Evolutionary conservation across 2,888 invertebrate genomes (phyloP).

Genomic region (Callinectes sapidus): DNA sequence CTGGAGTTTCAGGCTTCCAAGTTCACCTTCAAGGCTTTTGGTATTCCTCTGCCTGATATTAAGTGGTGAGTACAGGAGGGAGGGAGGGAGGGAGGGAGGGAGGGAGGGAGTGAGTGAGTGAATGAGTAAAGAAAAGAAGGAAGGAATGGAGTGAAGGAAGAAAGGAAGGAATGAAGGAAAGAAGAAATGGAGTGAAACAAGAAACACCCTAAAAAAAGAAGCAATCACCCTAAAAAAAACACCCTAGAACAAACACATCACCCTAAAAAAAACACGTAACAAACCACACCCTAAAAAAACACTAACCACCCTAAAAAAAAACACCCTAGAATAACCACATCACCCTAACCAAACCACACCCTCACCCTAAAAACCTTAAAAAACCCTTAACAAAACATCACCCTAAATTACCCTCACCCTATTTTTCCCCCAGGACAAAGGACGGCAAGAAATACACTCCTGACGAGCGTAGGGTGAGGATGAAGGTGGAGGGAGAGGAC

Average conservation of each 20-base stretch:
- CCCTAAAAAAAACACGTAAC: background rate
- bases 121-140: background rate
- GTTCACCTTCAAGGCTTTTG: conserved; percentile 68
- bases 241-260: background rate
- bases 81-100: background rate
- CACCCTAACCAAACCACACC: background rate
- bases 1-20: conserved; percentile 62
- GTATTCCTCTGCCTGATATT: conserved; percentile 70
- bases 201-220: background rate
- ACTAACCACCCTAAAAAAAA: conserved; percentile 14
- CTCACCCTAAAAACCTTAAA: background rate
- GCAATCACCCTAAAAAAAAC: background rate
- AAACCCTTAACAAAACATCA: background rate
- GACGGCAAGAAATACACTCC: conserved; percentile 71
- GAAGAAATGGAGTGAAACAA: no score
- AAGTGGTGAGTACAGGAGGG: conserved; percentile 68
- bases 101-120: background rate
- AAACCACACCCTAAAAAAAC: background rate
- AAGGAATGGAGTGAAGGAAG: background rate
- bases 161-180: no score
- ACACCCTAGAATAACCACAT: background rate
- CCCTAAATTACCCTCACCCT: background rate
- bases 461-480: conserved; percentile 62
- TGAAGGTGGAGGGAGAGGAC: conserved; percentile 72
- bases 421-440: conserved; percentile 65